These are phyloP conservation scores for Pediacus dermestoides DNA, from an alignment of 2,888 invertebrate genomes.

Conservation along the genomic window DNA sequence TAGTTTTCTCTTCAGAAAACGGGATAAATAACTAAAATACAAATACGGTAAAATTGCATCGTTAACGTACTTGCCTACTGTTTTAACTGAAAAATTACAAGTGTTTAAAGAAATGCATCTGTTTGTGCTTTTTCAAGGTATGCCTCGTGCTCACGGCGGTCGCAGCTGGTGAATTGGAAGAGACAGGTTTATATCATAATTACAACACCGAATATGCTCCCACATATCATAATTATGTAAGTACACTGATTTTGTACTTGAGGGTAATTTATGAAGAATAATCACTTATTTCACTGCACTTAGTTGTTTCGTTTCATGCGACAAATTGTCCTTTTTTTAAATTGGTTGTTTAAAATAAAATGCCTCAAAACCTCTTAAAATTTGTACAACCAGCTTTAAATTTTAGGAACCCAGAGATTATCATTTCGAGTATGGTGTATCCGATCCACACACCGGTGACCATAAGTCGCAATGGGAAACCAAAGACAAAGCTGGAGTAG, in stretches of 20 bases:
- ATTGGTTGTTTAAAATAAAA: too few relatives aligned
- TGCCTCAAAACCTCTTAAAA: too few relatives aligned
- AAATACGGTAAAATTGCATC: too few relatives aligned
- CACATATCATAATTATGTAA: constrained; percentile 43
- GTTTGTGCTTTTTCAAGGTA: constrained; percentile 19
- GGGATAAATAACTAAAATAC: too few relatives aligned
- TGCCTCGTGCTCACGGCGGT: constrained; percentile 20
- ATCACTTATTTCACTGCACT: too few relatives aligned
- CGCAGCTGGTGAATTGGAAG: constrained; percentile 17
- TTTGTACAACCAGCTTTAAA: too few relatives aligned
- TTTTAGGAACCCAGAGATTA: constrained; percentile 39
- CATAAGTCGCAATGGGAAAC: constrained; percentile 46
- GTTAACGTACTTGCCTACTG: too few relatives aligned
- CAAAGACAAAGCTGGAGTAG: constrained; percentile 40
- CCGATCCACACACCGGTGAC: constrained; percentile 44
- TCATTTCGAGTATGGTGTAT: constrained; percentile 43
- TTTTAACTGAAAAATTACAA: constrained; percentile 1
- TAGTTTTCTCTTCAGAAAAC: too few relatives aligned
- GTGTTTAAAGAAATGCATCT: constrained; percentile 7
- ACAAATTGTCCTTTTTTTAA: too few relatives aligned
- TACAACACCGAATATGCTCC: constrained; percentile 37
- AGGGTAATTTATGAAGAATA: too few relatives aligned
- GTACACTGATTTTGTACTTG: too few relatives aligned
- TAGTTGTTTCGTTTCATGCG: too few relatives aligned
- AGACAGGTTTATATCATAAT: constrained; percentile 23